A percentile compares a stretch with the other conserved stretches of the same genome.
Evolutionary conservation across 2,113 vertebrate species (phyloP).

Genomic region (Trachemys scripta): DNA sequence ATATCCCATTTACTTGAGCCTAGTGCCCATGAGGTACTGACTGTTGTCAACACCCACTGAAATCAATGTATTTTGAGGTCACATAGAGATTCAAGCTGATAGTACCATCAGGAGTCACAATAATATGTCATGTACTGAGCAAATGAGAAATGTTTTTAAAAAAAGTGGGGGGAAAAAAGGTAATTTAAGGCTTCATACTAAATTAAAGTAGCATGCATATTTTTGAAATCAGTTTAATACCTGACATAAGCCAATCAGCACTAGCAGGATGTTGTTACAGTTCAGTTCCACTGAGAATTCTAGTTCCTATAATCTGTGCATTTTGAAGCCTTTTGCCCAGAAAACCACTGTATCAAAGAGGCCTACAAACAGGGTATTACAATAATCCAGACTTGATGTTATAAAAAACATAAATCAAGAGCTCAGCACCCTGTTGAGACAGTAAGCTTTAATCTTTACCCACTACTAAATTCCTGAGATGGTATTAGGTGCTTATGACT

Average conservation of each 20-base stretch:
- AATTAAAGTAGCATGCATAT: rapidly evolving
- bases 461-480: slow-evolving; percentile 71
- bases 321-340: slow-evolving; percentile 31
- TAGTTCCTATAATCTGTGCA: slow-evolving; percentile 59
- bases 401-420: slow-evolving; percentile 70
- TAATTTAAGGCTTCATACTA: not conserved
- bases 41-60: not conserved
- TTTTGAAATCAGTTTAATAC: slow-evolving; percentile 24
- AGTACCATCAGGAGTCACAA: not conserved
- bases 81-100: not conserved
- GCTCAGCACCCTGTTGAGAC: slow-evolving; percentile 75
- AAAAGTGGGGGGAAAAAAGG: not conserved
- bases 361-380: slow-evolving; percentile 74
- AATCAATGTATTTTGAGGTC: not conserved
- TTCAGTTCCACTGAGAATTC: slow-evolving; percentile 39
- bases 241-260: slow-evolving; percentile 35
- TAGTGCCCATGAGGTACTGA: not conserved
- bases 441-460: slow-evolving; percentile 79
- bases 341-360: slow-evolving; percentile 64
- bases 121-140: not conserved
- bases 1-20: not conserved
- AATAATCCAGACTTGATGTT: slow-evolving; percentile 75
- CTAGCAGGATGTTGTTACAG: slow-evolving; percentile 39
- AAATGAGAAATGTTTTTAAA: not conserved
- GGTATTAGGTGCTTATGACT: slow-evolving; percentile 70